phyloP scores from a whole-genome alignment of 2,888 invertebrate genomes.

The Thymelicus sylvestris region DNA sequence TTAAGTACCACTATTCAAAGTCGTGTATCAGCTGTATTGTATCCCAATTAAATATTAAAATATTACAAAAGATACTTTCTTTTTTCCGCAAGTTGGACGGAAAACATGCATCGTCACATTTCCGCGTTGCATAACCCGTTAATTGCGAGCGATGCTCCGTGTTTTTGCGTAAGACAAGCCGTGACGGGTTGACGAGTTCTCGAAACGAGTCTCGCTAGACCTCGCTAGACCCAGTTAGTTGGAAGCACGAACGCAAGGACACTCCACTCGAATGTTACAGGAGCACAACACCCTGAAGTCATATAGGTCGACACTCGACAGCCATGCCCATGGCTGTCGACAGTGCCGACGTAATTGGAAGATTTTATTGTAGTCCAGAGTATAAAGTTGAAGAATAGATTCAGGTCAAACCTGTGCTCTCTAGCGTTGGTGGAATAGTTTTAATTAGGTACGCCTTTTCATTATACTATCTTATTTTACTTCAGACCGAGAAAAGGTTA shows the following conservation, averaged over 20 bases:
- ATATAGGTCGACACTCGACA: conserved; percentile 23
- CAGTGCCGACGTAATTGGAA: conserved; percentile 1
- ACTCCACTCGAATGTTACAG: neutral
- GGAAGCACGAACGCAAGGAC: conserved; percentile 12
- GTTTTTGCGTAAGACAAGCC: conserved; percentile 30
- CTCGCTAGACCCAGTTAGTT: conserved; percentile 6
- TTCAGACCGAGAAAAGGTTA: neutral
- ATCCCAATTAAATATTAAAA: conserved; percentile 1
- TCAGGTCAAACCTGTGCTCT: neutral
- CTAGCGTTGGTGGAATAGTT: neutral
- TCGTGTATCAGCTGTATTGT: too few species aligned
- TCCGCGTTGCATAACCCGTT: conserved; percentile 31
- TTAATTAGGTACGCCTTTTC: conserved; percentile 6
- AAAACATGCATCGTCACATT: conserved; percentile 23
- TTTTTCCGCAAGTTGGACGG: conserved; percentile 5
- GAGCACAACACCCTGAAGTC: neutral
- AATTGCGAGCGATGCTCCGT: conserved; percentile 30
- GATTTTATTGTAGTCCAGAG: conserved; percentile 1
- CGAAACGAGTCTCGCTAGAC: neutral
- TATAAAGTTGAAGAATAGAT: conserved; percentile 8
- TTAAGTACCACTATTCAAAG: too few species aligned
- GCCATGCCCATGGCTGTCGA: neutral
- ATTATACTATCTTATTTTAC: neutral
- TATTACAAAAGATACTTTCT: conserved; percentile 13
- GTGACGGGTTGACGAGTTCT: neutral